Base-by-base conservation (phyloP, 2,797 vertebrate genomes). In the Sebastolobus altivelis region DNA sequence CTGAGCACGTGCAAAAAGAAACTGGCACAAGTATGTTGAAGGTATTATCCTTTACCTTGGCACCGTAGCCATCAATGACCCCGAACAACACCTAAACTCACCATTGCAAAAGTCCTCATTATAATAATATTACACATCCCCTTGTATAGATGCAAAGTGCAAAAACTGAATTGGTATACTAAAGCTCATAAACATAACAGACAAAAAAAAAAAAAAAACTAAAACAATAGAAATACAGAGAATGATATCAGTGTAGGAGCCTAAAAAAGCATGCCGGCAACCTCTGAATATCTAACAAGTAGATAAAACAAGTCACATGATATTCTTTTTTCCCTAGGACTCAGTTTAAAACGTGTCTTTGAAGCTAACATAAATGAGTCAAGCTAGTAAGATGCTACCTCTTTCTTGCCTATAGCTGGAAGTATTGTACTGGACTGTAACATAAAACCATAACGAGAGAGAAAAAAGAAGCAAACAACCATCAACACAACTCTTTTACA, bases 401-500 rank as follows among this genome's bases (percentile, higher is more conserved):
- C 94, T 96, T 96, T 96, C 96, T 95, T 95, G 96, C 95, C 95
- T 96, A 96, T 95, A 97, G 96, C 96, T 96, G 97, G 96, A 97
- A 97, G 96, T 96, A 97, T 95, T 96, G 96, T 96, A 97, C 94
- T 93, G 90, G 93, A 94, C 94, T 95, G 94, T 95, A 96, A 97
- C 96, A 95, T 94, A 95, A 96, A 92, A 89, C 83, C 79, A 89
- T 87, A 94, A 92, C 89, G 84, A 96, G 96, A 92, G 82, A 87
- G 83, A 79, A 74, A 82, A 89, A 93, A 91, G 92, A 94, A 97
- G 95, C 96, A 95, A 97, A 98, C 97, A 95, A 98, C 97, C 96
- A 98, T 98, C 96, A 96, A 96, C 97, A 99, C 97, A 98, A 98
- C 92, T 97, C 96, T 96, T 97, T 97, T 97, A 98, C 97, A 99